Base-by-base conservation (phyloP, 2,888 invertebrate genomes). In the Cheilosia grossa region DNA sequence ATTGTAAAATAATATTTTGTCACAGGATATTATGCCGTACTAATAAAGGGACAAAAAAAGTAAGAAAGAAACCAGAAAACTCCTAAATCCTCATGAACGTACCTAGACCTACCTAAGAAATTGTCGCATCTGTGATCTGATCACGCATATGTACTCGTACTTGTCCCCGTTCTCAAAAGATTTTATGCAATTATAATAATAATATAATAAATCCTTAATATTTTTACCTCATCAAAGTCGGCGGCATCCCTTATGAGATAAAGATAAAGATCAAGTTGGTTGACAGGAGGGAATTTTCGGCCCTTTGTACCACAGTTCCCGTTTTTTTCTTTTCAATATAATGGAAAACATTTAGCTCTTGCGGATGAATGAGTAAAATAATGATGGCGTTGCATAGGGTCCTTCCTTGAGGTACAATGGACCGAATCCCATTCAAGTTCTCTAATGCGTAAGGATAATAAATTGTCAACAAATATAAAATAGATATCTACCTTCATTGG, bases 191-290 rank as follows among this genome's bases (percentile, higher is more conserved):
- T 89, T 90, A 91, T 91, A 91, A 91, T 90, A 90, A 91, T 91
- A 91, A 91, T 91, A 90, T 91, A 90, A 91, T 91, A 91, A 91
- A 90, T 91, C 90, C 91, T 89, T 91, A 91, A 91, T 91, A 91
- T 90, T 90, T 91, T 90, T 87, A 88, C 77, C 86, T 89, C 91
- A 90, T 91, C 91, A 91, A 90, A 90, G 88, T 89, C 88, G 87
- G 85, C 85, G 85, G 85, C 81, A 75, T 81, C 63, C 56, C 67
- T 72, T 61, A 51, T 27, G 37, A 72, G 85, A 85, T 85, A 61
- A 67, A 80, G 85, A 85, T 85, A 85, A 75, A 67, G 80, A 81
- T 85, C 81, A 80, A 81, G 75, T 85, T 67, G 75, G 75, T 61
- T 85, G 85, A 67, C 77, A 75, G 64, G 30, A 59, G 56, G 59